phyloP scores from a whole-genome alignment of 2,797 vertebrate genomes.

The Hippopotamyrus pictus region DNA sequence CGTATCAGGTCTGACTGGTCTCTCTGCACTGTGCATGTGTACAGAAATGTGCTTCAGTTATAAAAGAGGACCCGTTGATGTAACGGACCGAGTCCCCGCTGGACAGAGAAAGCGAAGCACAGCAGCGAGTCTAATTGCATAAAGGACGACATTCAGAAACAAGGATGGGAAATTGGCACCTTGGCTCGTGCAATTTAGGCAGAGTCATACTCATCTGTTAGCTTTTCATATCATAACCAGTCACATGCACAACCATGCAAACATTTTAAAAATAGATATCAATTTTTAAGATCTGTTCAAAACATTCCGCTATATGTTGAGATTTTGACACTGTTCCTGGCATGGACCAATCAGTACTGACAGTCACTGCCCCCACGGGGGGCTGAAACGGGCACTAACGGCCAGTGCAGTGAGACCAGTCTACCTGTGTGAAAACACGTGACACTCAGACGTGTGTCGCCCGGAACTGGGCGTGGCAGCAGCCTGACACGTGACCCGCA shows the following conservation, averaged over 20 bases:
- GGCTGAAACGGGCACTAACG: neutral
- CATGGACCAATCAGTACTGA: neutral
- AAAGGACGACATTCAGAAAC: neutral
- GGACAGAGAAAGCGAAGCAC: neutral
- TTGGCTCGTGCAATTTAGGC: neutral
- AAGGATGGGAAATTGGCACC: neutral
- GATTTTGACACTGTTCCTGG: neutral
- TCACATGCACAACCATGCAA: conserved; percentile 7
- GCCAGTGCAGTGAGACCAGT: neutral
- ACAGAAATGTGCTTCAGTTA: neutral
- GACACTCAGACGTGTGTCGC: neutral
- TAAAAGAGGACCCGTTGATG: neutral
- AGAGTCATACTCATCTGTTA: neutral
- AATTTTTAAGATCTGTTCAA: neutral
- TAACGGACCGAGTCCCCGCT: neutral
- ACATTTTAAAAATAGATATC: neutral
- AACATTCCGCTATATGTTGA: neutral
- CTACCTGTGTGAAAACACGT: neutral
- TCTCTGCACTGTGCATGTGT: conserved; percentile 16
- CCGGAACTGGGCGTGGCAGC: neutral
- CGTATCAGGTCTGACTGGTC: neutral
- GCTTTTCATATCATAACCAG: neutral
- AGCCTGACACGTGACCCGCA: neutral
- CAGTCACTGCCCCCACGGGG: neutral
- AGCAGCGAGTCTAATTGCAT: neutral